Evolutionary conservation across 2,888 invertebrate genomes (phyloP).

Genomic region (Chrysolina americana): DNA sequence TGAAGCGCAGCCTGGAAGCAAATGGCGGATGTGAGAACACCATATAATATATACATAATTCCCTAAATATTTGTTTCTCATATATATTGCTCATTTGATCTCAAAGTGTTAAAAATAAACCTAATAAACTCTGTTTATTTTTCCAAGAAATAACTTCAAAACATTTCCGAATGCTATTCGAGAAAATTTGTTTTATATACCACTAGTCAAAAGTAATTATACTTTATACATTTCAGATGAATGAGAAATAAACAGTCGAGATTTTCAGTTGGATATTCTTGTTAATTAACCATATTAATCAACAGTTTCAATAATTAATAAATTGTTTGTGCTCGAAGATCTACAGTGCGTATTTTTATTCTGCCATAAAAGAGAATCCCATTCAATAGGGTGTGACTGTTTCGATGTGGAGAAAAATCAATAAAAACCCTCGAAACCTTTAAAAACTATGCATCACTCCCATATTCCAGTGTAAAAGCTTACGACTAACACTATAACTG

Average conservation of each 20-base stretch:
- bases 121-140: constrained; percentile 65
- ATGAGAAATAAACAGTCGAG: constrained; percentile 41
- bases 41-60: constrained; percentile 60
- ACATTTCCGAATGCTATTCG: constrained; percentile 50
- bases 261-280: constrained; percentile 23
- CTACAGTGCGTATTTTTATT: background rate
- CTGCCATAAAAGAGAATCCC: no score
- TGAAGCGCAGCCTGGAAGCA: constrained; percentile 59
- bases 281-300: constrained; percentile 13
- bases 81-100: constrained; percentile 53
- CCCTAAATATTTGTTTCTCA: constrained; percentile 65
- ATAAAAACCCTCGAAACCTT: background rate
- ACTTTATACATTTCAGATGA: constrained; percentile 40
- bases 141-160: constrained; percentile 63
- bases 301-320: constrained; percentile 21
- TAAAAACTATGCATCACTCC: background rate
- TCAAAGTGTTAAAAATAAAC: constrained; percentile 55
- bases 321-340: background rate
- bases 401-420: background rate
- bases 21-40: constrained; percentile 63
- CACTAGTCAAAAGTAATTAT: constrained; percentile 39
- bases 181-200: constrained; percentile 45
- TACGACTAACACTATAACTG: no score
- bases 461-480: no score
- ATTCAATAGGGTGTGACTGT: no score